Conservation (phyloP, 2,888 invertebrate genomes). For the Venusia cambrica region DNA sequence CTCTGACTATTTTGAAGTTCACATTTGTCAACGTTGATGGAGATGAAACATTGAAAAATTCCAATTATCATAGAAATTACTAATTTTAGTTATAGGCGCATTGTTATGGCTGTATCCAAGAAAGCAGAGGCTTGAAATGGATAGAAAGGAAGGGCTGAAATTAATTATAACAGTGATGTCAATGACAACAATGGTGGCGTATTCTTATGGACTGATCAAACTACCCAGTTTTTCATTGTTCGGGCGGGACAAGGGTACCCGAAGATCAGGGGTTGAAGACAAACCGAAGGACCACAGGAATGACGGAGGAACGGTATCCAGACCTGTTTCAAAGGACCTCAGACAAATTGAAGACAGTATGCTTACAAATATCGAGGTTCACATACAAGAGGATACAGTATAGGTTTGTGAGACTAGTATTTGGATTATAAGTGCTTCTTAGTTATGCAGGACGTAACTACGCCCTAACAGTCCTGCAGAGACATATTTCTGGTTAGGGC, state of each 20-base stretch:
- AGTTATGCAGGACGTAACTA: slow-evolving; percentile 3
- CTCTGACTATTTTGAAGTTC: slow-evolving; percentile 7
- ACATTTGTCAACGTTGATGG: slow-evolving; percentile 6
- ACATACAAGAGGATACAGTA: too few relatives aligned
- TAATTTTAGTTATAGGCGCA: slow-evolving; percentile 20
- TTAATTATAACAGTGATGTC: slow-evolving; percentile 51
- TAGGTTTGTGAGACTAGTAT: too few relatives aligned
- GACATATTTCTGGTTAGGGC: slow-evolving; percentile 8
- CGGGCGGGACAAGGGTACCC: slow-evolving; percentile 23
- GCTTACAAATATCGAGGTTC: too few relatives aligned
- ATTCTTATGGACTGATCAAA: slow-evolving; percentile 53
- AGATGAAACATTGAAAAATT: slow-evolving; percentile 22
- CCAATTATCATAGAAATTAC: slow-evolving; percentile 13
- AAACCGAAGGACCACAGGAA: slow-evolving; percentile 37
- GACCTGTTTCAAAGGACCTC: slow-evolving; percentile 8
- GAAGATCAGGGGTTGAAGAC: slow-evolving; percentile 36
- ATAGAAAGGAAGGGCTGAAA: slow-evolving; percentile 53
- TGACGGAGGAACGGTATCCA: slow-evolving; percentile 33
- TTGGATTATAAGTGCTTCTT: slow-evolving; percentile 12
- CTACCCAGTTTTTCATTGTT: slow-evolving; percentile 27
- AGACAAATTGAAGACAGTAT: slow-evolving; percentile 7
- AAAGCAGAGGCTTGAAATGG: slow-evolving; percentile 44
- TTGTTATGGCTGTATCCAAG: slow-evolving; percentile 40
- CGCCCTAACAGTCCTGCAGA: slow-evolving; percentile 3
- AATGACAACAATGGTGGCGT: slow-evolving; percentile 53